Percentiles rank a stretch among this genome's conserved stretches.
phyloP scores from a whole-genome alignment of 2,797 vertebrate species.

The Schizopygopsis pylzovi region DNA sequence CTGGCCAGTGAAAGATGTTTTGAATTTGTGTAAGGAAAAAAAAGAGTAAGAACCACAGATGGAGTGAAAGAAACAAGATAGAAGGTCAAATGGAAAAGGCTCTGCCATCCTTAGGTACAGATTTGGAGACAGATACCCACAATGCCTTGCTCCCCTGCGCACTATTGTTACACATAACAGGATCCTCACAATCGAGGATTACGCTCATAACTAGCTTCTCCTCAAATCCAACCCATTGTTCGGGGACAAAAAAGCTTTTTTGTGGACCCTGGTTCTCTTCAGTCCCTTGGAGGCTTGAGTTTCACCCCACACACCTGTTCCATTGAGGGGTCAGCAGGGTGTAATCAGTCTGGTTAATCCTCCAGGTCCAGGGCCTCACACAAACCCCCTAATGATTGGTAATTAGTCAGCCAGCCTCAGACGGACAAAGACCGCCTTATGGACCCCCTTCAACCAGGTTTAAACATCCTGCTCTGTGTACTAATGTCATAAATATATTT shows the following conservation, averaged over 20 bases:
- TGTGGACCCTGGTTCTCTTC: slow-evolving; percentile 48
- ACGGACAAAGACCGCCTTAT: slow-evolving; percentile 64
- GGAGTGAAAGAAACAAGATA: slow-evolving; percentile 28
- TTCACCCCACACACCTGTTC: slow-evolving; percentile 63
- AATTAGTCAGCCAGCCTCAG: slow-evolving; percentile 65
- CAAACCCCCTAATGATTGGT: slow-evolving; percentile 66
- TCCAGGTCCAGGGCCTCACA: slow-evolving; percentile 63
- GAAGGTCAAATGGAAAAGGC: slow-evolving; percentile 51
- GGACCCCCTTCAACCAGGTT: slow-evolving; percentile 40
- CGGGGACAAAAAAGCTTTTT: slow-evolving; percentile 50
- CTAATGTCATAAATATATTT: slow-evolving; percentile 30
- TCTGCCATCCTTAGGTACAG: slow-evolving; percentile 14
- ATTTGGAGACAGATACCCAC: slow-evolving; percentile 44
- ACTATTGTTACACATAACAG: neutral
- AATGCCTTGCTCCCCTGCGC: slow-evolving; percentile 11
- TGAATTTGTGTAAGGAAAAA: slow-evolving; percentile 9
- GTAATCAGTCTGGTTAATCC: slow-evolving; percentile 70
- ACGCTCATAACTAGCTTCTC: slow-evolving; percentile 29
- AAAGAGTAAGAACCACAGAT: slow-evolving; percentile 14
- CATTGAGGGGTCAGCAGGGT: slow-evolving; percentile 66
- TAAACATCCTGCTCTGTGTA: slow-evolving; percentile 21
- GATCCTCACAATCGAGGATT: slow-evolving; percentile 45
- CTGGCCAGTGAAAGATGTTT: neutral
- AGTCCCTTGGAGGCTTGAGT: slow-evolving; percentile 49
- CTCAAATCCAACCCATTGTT: slow-evolving; percentile 45